Percentiles rank a stretch among this genome's conserved stretches.
Conservation (phyloP, 2,888 invertebrate genomes). For the Escarpia spicata region DNA sequence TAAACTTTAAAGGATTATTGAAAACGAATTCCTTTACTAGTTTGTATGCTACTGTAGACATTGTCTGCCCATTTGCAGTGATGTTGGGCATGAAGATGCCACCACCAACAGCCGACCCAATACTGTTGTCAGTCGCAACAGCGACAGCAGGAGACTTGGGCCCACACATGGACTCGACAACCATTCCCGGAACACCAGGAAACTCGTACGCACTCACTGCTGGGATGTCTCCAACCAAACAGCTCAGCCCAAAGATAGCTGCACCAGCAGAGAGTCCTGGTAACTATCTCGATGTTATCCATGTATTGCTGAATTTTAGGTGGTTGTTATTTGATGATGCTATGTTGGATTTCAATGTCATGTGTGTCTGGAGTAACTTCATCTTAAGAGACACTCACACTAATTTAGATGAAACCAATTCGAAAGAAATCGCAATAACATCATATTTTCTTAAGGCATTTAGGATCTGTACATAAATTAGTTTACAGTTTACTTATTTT, state of each 20-base stretch:
- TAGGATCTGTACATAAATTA: too few species aligned
- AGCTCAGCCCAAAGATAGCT: not conserved
- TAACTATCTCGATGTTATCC: not conserved
- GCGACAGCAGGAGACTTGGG: not conserved
- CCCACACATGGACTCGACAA: not conserved
- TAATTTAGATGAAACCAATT: too few species aligned
- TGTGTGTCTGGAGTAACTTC: not conserved
- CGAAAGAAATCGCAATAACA: too few species aligned
- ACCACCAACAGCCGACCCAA: not conserved
- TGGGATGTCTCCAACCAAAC: not conserved
- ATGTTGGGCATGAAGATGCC: conserved; percentile 9
- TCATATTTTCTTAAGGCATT: too few species aligned
- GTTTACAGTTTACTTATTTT: too few species aligned
- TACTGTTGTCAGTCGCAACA: not conserved
- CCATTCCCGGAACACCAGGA: not conserved
- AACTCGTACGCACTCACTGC: not conserved
- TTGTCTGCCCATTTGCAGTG: not conserved
- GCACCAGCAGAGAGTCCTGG: not conserved
- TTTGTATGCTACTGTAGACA: not conserved
- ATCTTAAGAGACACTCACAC: not conserved
- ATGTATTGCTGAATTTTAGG: not conserved
- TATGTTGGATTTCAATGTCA: not conserved
- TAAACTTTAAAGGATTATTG: not conserved
- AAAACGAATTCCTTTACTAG: not conserved
- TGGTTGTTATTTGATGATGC: not conserved